Evolutionary conservation across 2,888 invertebrate genomes (phyloP).

Genomic region (Conistra vaccinii): DNA sequence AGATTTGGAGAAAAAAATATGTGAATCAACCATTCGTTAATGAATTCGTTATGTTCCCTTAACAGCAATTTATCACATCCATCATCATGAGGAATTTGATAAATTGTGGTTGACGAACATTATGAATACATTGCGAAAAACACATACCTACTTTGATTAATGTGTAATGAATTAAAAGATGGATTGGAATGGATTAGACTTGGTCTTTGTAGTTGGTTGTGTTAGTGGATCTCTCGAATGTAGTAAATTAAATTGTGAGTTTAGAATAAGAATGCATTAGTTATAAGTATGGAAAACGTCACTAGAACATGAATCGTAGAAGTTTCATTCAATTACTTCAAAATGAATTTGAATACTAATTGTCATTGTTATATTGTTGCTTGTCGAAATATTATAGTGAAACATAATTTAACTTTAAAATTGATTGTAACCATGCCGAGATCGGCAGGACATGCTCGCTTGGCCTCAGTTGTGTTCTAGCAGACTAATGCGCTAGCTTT

Average conservation of each 20-base stretch:
- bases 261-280: constrained; percentile 57
- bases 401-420: not conserved
- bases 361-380: constrained; percentile 27
- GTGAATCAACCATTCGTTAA: constrained; percentile 27
- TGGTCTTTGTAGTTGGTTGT: constrained; percentile 75
- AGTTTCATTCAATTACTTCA: constrained; percentile 41
- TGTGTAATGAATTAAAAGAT: constrained; percentile 45
- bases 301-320: constrained; percentile 22
- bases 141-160: constrained; percentile 35
- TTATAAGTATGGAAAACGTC: constrained; percentile 43
- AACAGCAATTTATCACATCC: constrained; percentile 36
- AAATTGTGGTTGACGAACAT: constrained; percentile 53
- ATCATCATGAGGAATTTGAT: constrained; percentile 3
- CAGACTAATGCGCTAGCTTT: not conserved
- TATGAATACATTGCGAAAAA: constrained; percentile 36
- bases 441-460: not conserved
- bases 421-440: constrained; percentile 1
- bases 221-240: constrained; percentile 79
- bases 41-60: constrained; percentile 52
- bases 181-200: constrained; percentile 44
- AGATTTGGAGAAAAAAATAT: constrained; percentile 46
- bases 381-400: constrained; percentile 12
- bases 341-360: constrained; percentile 29
- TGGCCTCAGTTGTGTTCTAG: not conserved
- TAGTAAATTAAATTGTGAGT: constrained; percentile 68